Evolutionary conservation across 2,797 vertebrate genomes (phyloP).

Genomic region (Hemitrygon akajei): DNA sequence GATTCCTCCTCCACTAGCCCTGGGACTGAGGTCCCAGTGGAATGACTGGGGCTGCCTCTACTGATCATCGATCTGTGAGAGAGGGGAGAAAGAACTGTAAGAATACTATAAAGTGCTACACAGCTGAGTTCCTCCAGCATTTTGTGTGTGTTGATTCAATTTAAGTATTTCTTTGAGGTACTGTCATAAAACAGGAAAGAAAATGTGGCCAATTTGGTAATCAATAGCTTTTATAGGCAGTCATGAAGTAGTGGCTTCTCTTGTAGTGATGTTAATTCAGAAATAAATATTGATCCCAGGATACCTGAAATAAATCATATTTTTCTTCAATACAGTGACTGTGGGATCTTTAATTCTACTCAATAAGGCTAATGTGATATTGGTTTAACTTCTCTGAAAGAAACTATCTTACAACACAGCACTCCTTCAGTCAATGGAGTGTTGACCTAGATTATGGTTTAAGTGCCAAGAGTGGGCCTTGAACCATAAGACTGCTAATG

Average conservation of each 20-base stretch:
- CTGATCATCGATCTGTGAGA: constrained; percentile 61
- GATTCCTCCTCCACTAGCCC: constrained; percentile 56
- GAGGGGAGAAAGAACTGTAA: background rate
- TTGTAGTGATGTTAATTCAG: background rate
- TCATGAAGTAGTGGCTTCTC: background rate
- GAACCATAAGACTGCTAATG: background rate
- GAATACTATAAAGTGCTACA: background rate
- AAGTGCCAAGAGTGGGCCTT: background rate
- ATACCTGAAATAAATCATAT: background rate
- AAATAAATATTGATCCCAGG: background rate
- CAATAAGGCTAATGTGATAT: background rate
- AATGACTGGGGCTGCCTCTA: constrained; percentile 46
- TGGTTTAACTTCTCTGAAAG: background rate
- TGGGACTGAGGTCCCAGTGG: constrained; percentile 46
- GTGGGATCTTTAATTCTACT: background rate
- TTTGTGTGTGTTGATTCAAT: too few species aligned
- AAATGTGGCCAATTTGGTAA: background rate
- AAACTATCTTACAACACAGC: too few species aligned
- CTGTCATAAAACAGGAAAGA: background rate
- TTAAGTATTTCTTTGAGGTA: background rate
- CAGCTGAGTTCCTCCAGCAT: background rate
- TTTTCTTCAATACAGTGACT: background rate
- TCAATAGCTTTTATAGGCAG: background rate
- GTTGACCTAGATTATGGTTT: background rate
- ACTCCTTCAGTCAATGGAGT: background rate